Conservation (phyloP, 1,140 invertebrate species). For the Arctopsyche grandis region DNA sequence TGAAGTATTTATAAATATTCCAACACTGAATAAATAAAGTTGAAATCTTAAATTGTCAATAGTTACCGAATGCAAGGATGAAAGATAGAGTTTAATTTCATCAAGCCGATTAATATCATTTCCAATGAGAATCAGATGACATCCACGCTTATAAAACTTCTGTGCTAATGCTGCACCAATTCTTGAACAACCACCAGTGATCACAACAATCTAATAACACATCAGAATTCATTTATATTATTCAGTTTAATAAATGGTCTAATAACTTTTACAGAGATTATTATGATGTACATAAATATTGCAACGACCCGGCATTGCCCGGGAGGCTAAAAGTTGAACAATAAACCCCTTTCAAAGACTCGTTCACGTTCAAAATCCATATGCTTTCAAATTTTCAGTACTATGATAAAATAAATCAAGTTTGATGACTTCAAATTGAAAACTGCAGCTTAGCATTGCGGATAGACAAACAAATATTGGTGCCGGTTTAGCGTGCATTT, state of each 20-base stretch:
- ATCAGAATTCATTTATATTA: background rate
- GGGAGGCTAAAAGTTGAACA: too few relatives aligned
- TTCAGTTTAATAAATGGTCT: background rate
- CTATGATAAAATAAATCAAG: too few relatives aligned
- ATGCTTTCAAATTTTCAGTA: too few relatives aligned
- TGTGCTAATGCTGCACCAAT: background rate
- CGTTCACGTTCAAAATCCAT: too few relatives aligned
- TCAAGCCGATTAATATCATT: background rate
- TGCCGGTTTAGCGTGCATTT: too few relatives aligned
- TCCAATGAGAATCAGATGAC: background rate
- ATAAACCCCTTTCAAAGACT: too few relatives aligned
- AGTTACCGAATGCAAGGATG: background rate
- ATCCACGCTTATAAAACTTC: background rate
- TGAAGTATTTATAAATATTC: background rate
- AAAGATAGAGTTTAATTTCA: background rate
- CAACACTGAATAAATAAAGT: background rate
- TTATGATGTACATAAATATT: too few relatives aligned
- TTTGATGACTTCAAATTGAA: too few relatives aligned
- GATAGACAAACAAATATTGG: too few relatives aligned
- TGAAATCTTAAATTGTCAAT: background rate
- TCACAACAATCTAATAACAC: slow-evolving; percentile 1
- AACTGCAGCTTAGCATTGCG: too few relatives aligned
- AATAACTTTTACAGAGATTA: too few relatives aligned
- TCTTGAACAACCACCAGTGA: slow-evolving; percentile 2
- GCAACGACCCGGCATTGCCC: too few relatives aligned